These are phyloP conservation scores for Amphibalanus amphitrite DNA, from an alignment of 1,140 invertebrate genomes.

Conservation along the genomic window DNA sequence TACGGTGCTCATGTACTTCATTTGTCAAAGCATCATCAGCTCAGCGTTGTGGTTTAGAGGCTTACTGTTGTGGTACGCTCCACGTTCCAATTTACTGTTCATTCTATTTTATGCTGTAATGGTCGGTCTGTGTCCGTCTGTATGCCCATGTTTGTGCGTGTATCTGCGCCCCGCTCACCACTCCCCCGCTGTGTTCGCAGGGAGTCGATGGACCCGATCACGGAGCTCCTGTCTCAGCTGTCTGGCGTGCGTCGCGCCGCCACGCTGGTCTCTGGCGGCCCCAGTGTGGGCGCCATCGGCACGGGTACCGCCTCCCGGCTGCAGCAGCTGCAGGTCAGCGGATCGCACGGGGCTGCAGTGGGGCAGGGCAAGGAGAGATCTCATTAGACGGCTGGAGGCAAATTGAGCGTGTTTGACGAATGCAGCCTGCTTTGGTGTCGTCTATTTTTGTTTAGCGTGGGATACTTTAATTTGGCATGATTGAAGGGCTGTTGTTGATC, in stretches of 20 bases:
- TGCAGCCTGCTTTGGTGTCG: no score
- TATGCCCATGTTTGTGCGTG: background rate
- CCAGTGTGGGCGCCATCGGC: slow-evolving; percentile 7
- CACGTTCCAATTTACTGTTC: slow-evolving; percentile 8
- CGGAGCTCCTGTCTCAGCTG: slow-evolving; percentile 77
- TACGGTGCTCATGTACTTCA: no score
- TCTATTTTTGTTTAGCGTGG: no score
- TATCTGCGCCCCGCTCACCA: background rate
- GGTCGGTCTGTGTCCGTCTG: background rate
- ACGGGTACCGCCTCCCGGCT: slow-evolving; percentile 23
- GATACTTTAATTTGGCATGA: no score
- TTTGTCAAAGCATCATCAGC: no score
- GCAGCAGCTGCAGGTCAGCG: slow-evolving; percentile 23
- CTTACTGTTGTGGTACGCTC: no score
- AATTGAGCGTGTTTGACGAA: no score
- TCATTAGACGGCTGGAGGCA: no score
- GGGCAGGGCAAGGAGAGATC: no score
- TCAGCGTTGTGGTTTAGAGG: no score
- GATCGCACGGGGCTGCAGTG: no score
- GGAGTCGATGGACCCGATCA: slow-evolving; percentile 85
- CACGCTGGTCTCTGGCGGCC: slow-evolving; percentile 14
- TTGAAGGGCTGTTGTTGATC: no score
- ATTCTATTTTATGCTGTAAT: slow-evolving; percentile 7
- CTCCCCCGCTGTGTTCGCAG: slow-evolving; percentile 28
- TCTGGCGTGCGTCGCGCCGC: slow-evolving; percentile 59